Evolutionary conservation across 2,888 invertebrate species (phyloP).

Genomic region (Cremastinae sp.): DNA sequence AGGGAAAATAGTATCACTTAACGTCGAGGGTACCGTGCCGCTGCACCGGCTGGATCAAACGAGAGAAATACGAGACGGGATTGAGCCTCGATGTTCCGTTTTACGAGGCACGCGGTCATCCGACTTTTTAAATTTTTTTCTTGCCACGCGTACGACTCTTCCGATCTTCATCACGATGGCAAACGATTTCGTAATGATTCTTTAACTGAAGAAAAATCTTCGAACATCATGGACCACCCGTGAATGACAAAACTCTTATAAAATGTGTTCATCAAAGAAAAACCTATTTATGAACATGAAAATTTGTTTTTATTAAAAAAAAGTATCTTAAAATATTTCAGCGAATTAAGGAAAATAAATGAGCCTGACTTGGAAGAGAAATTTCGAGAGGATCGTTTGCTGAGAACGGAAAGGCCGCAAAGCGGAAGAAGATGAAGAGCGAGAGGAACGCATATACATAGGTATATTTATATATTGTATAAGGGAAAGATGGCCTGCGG

Average conservation of each 20-base stretch:
- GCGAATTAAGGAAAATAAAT: neutral
- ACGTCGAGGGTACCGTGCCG: constrained; percentile 41
- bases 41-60: constrained; percentile 55
- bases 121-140: constrained; percentile 52
- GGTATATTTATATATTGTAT: constrained; percentile 39
- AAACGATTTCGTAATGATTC: constrained; percentile 19
- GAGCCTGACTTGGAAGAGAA: neutral
- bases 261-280: too few species aligned
- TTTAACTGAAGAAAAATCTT: too few species aligned
- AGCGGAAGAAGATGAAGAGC: constrained; percentile 20
- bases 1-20: constrained; percentile 37
- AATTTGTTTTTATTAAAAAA: too few species aligned
- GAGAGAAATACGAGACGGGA: constrained; percentile 57
- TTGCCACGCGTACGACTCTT: constrained; percentile 58
- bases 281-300: too few species aligned
- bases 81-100: constrained; percentile 28
- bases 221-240: constrained; percentile 1
- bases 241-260: neutral
- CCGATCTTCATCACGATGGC: constrained; percentile 58
- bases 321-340: too few species aligned
- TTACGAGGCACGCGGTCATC: constrained; percentile 35
- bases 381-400: constrained; percentile 30
- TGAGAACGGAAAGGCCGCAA: constrained; percentile 57
- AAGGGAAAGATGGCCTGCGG: constrained; percentile 73
- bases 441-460: too few species aligned